Evolutionary conservation across 2,888 invertebrate genomes (phyloP).

Genomic region (Mythimna loreyi): DNA sequence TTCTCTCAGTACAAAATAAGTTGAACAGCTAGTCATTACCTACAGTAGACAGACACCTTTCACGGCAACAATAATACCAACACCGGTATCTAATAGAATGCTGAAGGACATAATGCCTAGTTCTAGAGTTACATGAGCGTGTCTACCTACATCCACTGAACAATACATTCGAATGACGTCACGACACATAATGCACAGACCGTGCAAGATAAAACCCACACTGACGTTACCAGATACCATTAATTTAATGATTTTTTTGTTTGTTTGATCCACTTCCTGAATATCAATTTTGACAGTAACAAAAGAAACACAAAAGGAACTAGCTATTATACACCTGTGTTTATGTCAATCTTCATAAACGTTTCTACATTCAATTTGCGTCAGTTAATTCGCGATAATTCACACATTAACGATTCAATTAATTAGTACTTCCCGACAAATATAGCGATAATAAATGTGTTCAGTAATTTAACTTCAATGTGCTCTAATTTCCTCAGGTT

Average conservation of each 20-base stretch:
- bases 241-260: constrained; percentile 20
- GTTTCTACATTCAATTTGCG: constrained; percentile 38
- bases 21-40: neutral
- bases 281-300: constrained; percentile 17
- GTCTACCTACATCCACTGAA: constrained; percentile 48
- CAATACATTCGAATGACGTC: constrained; percentile 58
- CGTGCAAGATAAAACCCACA: constrained; percentile 56
- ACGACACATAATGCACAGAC: constrained; percentile 49
- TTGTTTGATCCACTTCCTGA: constrained; percentile 38
- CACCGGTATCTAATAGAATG: constrained; percentile 21
- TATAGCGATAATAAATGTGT: constrained; percentile 46
- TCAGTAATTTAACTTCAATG: constrained; percentile 42
- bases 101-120: constrained; percentile 52
- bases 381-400: constrained; percentile 47
- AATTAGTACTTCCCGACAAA: constrained; percentile 61
- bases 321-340: constrained; percentile 24
- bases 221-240: constrained; percentile 15
- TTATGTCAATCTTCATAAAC: constrained; percentile 29
- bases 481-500: constrained; percentile 58
- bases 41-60: constrained; percentile 20
- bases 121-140: constrained; percentile 53
- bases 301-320: constrained; percentile 25
- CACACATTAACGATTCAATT: constrained; percentile 38
- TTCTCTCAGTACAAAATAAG: neutral
- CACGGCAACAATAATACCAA: constrained; percentile 32